phyloP scores from a whole-genome alignment of 2,113 vertebrate species.

The Hemiprocne comata region DNA sequence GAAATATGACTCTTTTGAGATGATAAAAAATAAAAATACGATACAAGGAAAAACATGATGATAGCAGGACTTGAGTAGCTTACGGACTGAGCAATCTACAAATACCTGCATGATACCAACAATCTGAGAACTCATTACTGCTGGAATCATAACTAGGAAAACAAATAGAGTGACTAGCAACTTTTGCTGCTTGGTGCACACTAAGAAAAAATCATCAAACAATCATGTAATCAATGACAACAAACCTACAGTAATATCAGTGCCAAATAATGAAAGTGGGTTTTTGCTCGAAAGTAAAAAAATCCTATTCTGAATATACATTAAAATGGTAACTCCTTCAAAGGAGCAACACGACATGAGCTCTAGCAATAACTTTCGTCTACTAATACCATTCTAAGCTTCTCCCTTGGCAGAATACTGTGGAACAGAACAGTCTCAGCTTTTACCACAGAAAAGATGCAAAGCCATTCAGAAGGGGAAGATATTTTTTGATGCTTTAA shows the following conservation, averaged over 20 bases:
- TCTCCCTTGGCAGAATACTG: background rate
- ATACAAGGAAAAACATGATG: background rate
- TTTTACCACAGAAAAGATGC: background rate
- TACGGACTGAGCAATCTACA: background rate
- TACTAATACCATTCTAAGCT: background rate
- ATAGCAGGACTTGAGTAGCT: background rate
- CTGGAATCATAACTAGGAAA: background rate
- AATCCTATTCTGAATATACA: rapidly evolving
- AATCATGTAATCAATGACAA: background rate
- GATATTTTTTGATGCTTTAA: background rate
- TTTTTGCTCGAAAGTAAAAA: background rate
- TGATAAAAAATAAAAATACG: background rate
- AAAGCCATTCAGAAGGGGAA: background rate
- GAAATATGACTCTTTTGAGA: background rate
- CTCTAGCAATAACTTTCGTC: background rate
- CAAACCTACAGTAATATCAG: background rate
- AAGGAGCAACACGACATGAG: background rate
- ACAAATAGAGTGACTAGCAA: background rate
- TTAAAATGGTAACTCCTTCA: background rate
- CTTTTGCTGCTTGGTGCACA: background rate
- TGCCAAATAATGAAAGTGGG: background rate
- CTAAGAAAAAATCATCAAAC: background rate
- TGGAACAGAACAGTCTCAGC: background rate
- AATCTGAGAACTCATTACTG: background rate
- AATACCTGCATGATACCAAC: background rate